Evolutionary conservation across 2,888 invertebrate species (phyloP).

Genomic region (Pteria penguin): DNA sequence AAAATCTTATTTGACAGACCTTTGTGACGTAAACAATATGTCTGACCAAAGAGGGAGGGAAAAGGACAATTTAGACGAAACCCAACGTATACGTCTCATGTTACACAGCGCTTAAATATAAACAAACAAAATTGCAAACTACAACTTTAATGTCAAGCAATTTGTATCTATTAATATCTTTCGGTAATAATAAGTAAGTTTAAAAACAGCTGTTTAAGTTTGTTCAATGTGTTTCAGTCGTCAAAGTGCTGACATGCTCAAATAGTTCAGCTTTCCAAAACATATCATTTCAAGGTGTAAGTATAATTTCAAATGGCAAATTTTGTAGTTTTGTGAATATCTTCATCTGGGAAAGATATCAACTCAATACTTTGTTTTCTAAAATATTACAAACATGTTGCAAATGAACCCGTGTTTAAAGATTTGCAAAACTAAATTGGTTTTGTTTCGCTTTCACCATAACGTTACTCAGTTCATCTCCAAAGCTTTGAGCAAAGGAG

Average conservation of each 20-base stretch:
- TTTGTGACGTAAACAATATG: no score
- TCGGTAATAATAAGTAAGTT: no score
- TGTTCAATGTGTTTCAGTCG: background rate
- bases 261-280: background rate
- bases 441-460: background rate
- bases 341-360: background rate
- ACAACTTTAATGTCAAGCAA: no score
- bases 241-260: background rate
- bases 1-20: no score
- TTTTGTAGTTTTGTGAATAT: background rate
- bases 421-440: background rate
- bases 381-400: background rate
- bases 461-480: background rate
- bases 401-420: background rate
- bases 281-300: background rate
- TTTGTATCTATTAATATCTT: no score
- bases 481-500: background rate
- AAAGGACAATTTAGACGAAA: no score
- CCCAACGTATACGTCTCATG: no score
- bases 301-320: background rate
- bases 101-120: no score
- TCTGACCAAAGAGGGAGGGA: no score
- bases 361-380: background rate
- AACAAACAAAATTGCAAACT: no score
- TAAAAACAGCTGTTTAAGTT: background rate